Base-by-base conservation (phyloP, 2,797 vertebrate genomes). In the Fistularia commersonii region DNA sequence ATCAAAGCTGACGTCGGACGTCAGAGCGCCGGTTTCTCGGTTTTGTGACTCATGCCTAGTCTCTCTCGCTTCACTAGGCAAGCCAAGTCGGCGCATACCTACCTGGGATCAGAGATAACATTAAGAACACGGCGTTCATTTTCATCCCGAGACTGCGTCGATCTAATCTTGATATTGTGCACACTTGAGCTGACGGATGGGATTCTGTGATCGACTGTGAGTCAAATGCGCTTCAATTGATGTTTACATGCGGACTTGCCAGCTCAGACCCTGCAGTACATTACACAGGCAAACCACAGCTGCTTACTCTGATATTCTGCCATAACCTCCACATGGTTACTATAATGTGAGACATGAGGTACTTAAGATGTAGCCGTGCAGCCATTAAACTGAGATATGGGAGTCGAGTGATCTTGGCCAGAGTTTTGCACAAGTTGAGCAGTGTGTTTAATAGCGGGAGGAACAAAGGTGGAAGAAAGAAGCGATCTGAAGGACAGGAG, bases 31-130 rank as follows among this genome's bases (percentile, higher is more conserved):
- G 51, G 45, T 62, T 68, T 54, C 54, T 52, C 31, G 15, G 67
- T 68, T 54, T 45, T 43, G 46, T 75, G 64, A 81, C 52, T 85
- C 80, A 77, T 81, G 79, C 74, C 76, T 70, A 42, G 40, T 86
- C 81, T n/a, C 82, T 65, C 56, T 72, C 68, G 45, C 6, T 33
- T 52, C 39, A 65, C 76, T 69, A 77, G 78, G 73, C 64, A 80
- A 41, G 67, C 51, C 1, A 45, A 64, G 23, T 56, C 69, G 57
- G 72, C 52, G 35, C 76, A 77, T 75, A 77, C 78, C 72, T 76
- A 48, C 75, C 66, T 69, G 64, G 57, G 53, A 54, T 48, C 44
- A 54, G 61, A 57, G 61, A 70, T 62, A 71, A 63, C 48, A 52
- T 53, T 58, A 57, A 67, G 56, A 54, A 63, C 41, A 31, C 1